Evolutionary conservation across 2,797 vertebrate species (phyloP), one percentile per base, ranked within the genome.

Genomic region (Numenius phaeopus): DNA sequence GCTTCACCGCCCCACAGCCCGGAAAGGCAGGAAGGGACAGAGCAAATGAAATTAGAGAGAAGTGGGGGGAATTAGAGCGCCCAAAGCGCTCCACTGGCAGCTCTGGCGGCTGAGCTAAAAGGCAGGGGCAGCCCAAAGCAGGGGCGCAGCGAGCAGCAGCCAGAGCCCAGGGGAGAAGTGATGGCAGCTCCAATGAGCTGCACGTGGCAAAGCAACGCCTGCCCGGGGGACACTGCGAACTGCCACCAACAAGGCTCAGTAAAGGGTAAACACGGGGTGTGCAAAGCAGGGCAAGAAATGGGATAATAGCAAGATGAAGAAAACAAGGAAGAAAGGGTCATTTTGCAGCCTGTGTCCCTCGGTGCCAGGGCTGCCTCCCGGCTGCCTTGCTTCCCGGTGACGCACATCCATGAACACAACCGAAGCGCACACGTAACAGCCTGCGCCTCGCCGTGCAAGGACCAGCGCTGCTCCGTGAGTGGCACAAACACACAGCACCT

Each of bases 61-160:
- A 69, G 46, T 4, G 20, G 9, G 17, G 10, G 77, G 40, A 72
- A 90, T 34, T 11, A 42, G 27, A 32, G 24, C 11, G 8, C 14
- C 44, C 14, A 2, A 34, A 76, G 49, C 3, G 2, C 54, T 62
- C 11, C 70, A 8, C 34, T 67, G 42, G 71, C 58, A 67, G 64
- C 71, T 90, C 15, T 11, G 44, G 72, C 6, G 10, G n/a, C 54
- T 69, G 70, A 82, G n/a, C 22, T 82, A 42, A 64, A 57, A 64
- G 58, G 71, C n/a, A 11, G 10, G 78, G 88, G 75, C 81, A 70
- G 39, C 73, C 62, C 0, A 4, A 42, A 73, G 54, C 84, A 49
- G 57, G 3, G 4, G 37, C 2, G 17, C 58, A 58, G 59, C 0
- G 0, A 80, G 55, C 7, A 8, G 69, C 5, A 5, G 20, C 0